Percentiles rank a stretch among this genome's conserved stretches.
These are phyloP conservation scores for Melitaea athalia DNA, from an alignment of 2,888 invertebrate genomes.

Conservation along the genomic window DNA sequence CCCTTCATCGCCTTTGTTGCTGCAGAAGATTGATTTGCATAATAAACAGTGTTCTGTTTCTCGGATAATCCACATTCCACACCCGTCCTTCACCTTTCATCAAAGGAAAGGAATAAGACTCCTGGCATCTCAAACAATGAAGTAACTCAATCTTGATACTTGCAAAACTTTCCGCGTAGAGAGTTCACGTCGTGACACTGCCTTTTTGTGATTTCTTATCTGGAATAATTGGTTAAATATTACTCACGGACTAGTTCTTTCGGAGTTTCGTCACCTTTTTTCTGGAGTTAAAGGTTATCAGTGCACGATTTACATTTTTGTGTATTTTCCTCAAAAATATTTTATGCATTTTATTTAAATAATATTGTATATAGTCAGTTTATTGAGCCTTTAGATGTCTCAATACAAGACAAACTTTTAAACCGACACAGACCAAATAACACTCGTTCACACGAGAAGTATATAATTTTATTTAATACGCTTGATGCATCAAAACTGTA, in stretches of 20 bases:
- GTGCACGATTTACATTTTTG: slow-evolving; percentile 9
- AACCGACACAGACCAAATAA: slow-evolving; percentile 43
- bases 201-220: slow-evolving; percentile 73
- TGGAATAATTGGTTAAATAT: slow-evolving; percentile 64
- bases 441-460: slow-evolving; percentile 40
- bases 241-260: slow-evolving; percentile 66
- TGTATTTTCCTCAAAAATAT: slow-evolving; percentile 20
- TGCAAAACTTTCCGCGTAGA: slow-evolving; percentile 68
- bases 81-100: slow-evolving; percentile 73
- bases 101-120: slow-evolving; percentile 64
- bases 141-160: slow-evolving; percentile 56
- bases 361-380: slow-evolving; percentile 24
- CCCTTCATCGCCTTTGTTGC: slow-evolving; percentile 42
- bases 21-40: slow-evolving; percentile 55
- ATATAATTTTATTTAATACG: slow-evolving; percentile 50
- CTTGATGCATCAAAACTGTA: slow-evolving; percentile 56
- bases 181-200: slow-evolving; percentile 66
- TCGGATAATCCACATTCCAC: slow-evolving; percentile 60
- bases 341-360: slow-evolving; percentile 9
- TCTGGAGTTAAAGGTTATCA: slow-evolving; percentile 65
- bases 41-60: slow-evolving; percentile 52
- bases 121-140: slow-evolving; percentile 63
- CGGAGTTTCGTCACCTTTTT: slow-evolving; percentile 61
- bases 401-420: slow-evolving; percentile 42
- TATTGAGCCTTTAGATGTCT: slow-evolving; percentile 25